phyloP scores from a whole-genome alignment of 2,113 vertebrate genomes.

The Lota lota region DNA sequence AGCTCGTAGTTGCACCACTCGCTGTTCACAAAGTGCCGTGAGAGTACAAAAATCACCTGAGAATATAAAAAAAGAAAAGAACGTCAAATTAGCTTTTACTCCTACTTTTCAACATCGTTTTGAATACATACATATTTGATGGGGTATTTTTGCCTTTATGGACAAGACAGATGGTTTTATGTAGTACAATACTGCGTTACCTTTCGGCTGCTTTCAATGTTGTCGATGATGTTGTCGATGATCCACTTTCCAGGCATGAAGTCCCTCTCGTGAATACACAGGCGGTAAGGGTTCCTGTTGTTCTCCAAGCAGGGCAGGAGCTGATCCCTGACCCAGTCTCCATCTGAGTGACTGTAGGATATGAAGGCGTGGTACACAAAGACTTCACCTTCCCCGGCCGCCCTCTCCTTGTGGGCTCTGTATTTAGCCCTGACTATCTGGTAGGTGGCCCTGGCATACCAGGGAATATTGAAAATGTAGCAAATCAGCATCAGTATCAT shows the following conservation, averaged over 20 bases:
- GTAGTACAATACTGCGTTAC: conserved; percentile 31
- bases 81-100: too few species aligned
- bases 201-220: conserved; percentile 82
- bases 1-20: conserved; percentile 90
- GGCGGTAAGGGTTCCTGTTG: conserved; percentile 67
- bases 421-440: conserved; percentile 76
- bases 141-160: background rate
- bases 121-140: background rate
- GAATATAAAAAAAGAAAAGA: conserved; percentile 6
- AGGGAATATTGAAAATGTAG: conserved; percentile 74
- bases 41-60: conserved; percentile 81
- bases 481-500: conserved; percentile 67
- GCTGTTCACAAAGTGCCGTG: conserved; percentile 80
- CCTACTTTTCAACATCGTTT: background rate
- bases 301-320: conserved; percentile 76
- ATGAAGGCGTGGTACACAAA: conserved; percentile 82
- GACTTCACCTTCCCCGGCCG: background rate
- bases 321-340: conserved; percentile 78
- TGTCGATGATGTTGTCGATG: conserved; percentile 87
- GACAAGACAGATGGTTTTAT: too few species aligned
- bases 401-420: conserved; percentile 60
- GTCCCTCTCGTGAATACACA: conserved; percentile 86
- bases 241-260: conserved; percentile 85
- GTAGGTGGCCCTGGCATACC: conserved; percentile 79
- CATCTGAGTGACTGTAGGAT: conserved; percentile 81